These are phyloP conservation scores for Melanotaenia nigrans DNA, from an alignment of 2,797 vertebrate genomes.

Conservation along the genomic window DNA sequence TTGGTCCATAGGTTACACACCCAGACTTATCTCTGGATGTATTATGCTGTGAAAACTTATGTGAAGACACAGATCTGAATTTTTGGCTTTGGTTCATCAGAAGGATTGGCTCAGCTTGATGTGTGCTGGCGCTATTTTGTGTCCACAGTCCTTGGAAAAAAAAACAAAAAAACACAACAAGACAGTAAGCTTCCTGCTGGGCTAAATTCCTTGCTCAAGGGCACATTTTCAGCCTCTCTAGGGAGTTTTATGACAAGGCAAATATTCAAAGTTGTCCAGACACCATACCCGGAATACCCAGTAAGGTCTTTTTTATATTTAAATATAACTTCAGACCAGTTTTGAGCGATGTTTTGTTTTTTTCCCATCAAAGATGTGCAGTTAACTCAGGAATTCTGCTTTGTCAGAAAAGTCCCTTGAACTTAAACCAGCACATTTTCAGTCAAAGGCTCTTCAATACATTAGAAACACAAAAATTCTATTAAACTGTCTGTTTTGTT, in stretches of 20 bases:
- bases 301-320: constrained; percentile 8
- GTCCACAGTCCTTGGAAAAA: not conserved
- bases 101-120: not conserved
- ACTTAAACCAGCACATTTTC: constrained; percentile 3
- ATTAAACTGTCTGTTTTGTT: not conserved
- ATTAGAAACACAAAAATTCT: too few species aligned
- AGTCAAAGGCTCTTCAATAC: not conserved
- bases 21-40: not conserved
- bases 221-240: constrained; percentile 15
- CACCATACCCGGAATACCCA: constrained; percentile 13
- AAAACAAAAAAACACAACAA: not conserved
- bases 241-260: constrained; percentile 8
- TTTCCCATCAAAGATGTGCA: constrained; percentile 37
- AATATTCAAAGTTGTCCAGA: constrained; percentile 41
- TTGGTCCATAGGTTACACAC: constrained; percentile 19
- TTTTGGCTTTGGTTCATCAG: constrained; percentile 1
- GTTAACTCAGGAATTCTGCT: constrained; percentile 36
- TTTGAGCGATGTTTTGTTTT: constrained; percentile 36
- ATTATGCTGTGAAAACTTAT: not conserved
- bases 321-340: constrained; percentile 9
- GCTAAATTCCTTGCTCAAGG: constrained; percentile 9
- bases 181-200: not conserved
- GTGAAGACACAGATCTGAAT: constrained; percentile 21
- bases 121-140: not conserved
- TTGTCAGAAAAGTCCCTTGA: constrained; percentile 7